A percentile compares a stretch with the other conserved stretches of the same genome.
Evolutionary conservation across 2,888 invertebrate genomes (phyloP).

Genomic region (Neelides folsomi): DNA sequence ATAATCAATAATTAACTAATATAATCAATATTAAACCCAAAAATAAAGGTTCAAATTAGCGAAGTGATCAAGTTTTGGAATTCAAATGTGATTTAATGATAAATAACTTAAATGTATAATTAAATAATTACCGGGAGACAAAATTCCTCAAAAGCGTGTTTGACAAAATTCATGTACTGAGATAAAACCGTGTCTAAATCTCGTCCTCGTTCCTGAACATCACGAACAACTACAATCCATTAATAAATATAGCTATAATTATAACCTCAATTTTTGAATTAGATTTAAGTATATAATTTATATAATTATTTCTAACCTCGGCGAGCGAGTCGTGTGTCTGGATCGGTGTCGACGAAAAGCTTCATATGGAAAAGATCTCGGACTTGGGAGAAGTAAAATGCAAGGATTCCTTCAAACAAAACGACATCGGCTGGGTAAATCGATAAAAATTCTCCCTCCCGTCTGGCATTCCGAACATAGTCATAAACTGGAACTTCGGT

Average conservation of each 20-base stretch:
- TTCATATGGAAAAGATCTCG: slow-evolving; percentile 96
- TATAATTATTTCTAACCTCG: slow-evolving; percentile 51
- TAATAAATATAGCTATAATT: no score
- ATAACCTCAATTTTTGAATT: no score
- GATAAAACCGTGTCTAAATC: slow-evolving; percentile 86
- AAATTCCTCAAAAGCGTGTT: slow-evolving; percentile 99
- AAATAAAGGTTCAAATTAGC: no score
- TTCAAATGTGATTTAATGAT: no score
- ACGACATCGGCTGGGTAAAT: slow-evolving; percentile 95
- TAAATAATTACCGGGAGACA: slow-evolving; percentile 70
- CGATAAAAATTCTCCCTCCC: slow-evolving; percentile 54
- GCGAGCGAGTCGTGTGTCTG: slow-evolving; percentile 88
- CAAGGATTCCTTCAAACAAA: slow-evolving; percentile 91
- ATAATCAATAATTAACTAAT: no score
- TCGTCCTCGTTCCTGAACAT: slow-evolving; percentile 86
- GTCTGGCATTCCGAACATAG: slow-evolving; percentile 75
- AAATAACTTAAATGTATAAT: no score
- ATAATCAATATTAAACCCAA: no score
- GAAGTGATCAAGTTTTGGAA: no score
- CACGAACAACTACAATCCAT: slow-evolving; percentile 63
- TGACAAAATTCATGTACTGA: slow-evolving; percentile 95
- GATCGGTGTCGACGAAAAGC: slow-evolving; percentile 96
- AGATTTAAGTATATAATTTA: no score
- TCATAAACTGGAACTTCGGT: slow-evolving; percentile 89
- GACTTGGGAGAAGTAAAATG: slow-evolving; percentile 92